Evolutionary conservation across 2,888 invertebrate species (phyloP), one percentile per base, ranked within the genome.

Genomic region (Hymenopus coronatus): DNA sequence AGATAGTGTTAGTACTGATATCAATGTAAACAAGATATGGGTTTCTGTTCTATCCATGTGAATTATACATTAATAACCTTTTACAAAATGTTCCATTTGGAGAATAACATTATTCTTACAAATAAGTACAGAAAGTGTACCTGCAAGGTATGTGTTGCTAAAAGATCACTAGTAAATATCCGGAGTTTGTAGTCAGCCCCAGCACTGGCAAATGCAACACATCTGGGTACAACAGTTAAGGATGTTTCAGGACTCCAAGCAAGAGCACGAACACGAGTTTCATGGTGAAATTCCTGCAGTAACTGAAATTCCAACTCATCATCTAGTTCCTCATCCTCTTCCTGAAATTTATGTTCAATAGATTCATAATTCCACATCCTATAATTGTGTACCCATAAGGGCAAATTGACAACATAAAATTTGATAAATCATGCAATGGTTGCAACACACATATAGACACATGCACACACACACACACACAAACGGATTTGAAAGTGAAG

Each of bases 241-340:
- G 95, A 95, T 15, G 96, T 95, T 91, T 95, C 95, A 30, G 96
- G 95, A 84, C 96, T 95, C 93, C 96, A 94, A 33, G 94, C 94
- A 14, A 96, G 92, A 1, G 94, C 94, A 90, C 95, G 94, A 89
- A 95, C 94, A 90, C 95, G 93, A 14, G 93, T 93, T 87, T 94
- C 94, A 89, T 95, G 94, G 83, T 94, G 93, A 91, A 96, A 94
- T 90, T 95, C 95, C 90, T 94, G 94, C 1, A 96, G 91, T 88
- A 89, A 46, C 30, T 84, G 88, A 91, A 95, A 94, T 86, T 94
- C 93, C 88, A 96, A 93, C 87, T 93, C 93, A 84, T 95, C 95
- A 40, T 93, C 92, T 28, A 92, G 91, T n/a, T 93, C 93, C 90
- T 94, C 94, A 84, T 94, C 93, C 91, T 95, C 95, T 93, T 95